Conservation (phyloP, 2,113 vertebrate genomes). For the Cardinalis cardinalis region DNA sequence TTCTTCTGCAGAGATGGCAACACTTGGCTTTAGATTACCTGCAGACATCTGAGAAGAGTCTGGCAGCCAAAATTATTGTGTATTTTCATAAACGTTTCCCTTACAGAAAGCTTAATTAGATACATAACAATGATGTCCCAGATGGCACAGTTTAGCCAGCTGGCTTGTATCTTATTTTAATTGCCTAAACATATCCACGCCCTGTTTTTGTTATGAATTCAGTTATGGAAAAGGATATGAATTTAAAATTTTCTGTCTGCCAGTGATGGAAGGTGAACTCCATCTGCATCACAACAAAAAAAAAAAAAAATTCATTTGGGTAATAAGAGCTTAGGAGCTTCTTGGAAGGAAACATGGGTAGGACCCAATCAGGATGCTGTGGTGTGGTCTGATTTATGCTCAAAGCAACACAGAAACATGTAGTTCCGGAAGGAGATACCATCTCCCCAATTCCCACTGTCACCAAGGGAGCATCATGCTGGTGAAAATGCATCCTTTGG, state of each 20-base stretch:
- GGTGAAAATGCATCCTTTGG: neutral
- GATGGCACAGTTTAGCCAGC: neutral
- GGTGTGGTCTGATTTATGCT: neutral
- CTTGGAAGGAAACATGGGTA: neutral
- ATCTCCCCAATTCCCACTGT: neutral
- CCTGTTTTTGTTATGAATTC: slow-evolving; percentile 17
- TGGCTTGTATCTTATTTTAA: neutral
- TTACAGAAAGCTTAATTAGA: neutral
- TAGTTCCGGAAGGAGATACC: neutral
- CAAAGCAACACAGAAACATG: neutral
- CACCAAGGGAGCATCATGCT: neutral
- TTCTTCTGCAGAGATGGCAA: neutral
- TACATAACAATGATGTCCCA: neutral
- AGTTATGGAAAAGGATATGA: neutral
- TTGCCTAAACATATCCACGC: slow-evolving; percentile 1
- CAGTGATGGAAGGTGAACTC: neutral
- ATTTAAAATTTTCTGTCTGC: slow-evolving; percentile 3
- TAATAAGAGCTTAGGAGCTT: neutral
- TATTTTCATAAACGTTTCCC: slow-evolving; percentile 6
- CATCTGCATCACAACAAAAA: neutral
- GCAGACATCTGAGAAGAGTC: neutral
- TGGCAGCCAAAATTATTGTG: neutral
- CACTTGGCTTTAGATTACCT: neutral
- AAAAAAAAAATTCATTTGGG: neutral
- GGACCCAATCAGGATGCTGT: neutral